Evolutionary conservation across 1,140 invertebrate species (phyloP).

Genomic region (Polypedilum vanderplanki): DNA sequence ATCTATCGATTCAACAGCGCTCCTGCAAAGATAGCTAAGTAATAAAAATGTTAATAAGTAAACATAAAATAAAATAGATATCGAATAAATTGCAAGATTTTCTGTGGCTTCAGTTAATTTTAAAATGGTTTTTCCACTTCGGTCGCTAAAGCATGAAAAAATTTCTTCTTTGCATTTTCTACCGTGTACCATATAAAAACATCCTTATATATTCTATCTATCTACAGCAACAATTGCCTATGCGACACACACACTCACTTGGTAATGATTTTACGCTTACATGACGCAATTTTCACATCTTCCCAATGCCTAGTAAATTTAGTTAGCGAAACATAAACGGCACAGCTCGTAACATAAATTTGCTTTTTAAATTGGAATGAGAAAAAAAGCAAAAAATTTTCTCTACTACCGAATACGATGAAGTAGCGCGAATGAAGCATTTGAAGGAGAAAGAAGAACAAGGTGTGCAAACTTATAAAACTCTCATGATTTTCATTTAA

Average conservation of each 20-base stretch:
- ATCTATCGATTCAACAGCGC: too few species aligned
- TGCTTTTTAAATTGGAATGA: conserved; percentile 1
- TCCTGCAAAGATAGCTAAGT: too few species aligned
- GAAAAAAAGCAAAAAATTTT: not conserved
- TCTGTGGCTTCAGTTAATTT: conserved; percentile 17
- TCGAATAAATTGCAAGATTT: conserved; percentile 8
- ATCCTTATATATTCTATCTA: too few species aligned
- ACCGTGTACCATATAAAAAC: too few species aligned
- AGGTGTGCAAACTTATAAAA: too few species aligned
- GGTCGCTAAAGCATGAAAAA: not conserved
- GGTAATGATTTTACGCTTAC: conserved; percentile 18
- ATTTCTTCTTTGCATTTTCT: not conserved
- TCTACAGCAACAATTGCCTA: too few species aligned
- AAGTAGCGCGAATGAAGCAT: not conserved
- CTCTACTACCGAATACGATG: too few species aligned
- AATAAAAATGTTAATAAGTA: too few species aligned
- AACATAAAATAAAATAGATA: not conserved
- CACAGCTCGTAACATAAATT: conserved; percentile 17
- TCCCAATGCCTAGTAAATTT: not conserved
- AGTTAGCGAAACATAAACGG: conserved; percentile 17
- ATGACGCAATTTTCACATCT: conserved; percentile 12
- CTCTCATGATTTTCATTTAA: too few species aligned
- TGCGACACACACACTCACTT: too few species aligned
- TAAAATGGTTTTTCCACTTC: not conserved
- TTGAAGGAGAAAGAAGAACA: not conserved